phyloP scores from a whole-genome alignment of 2,888 invertebrate species.

The Sinodicranocentrus sp. region DNA sequence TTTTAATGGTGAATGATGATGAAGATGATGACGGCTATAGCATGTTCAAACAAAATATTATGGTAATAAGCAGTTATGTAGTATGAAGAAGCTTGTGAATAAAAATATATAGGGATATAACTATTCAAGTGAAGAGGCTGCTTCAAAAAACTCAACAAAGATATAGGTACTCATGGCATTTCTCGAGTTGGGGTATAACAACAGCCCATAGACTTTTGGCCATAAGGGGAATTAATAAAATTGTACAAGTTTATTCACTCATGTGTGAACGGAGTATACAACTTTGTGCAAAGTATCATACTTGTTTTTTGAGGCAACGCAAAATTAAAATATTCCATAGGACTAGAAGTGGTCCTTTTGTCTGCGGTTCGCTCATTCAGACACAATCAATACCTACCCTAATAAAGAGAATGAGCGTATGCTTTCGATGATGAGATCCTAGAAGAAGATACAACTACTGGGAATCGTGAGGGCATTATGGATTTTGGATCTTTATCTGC shows the following conservation, averaged over 20 bases:
- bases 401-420: not conserved
- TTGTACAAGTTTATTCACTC: no score
- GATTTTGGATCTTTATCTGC: constrained; percentile 1
- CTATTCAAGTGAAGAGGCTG: not conserved
- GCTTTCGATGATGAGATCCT: not conserved
- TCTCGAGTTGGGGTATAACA: no score
- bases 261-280: no score
- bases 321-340: no score
- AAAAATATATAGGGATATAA: no score
- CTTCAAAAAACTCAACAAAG: not conserved
- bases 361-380: not conserved
- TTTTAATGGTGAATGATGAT: constrained; percentile 5
- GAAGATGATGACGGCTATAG: constrained; percentile 1
- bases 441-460: constrained; percentile 6
- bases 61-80: no score
- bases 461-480: constrained; percentile 19
- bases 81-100: no score
- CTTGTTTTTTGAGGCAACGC: no score
- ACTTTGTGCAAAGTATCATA: no score
- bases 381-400: not conserved
- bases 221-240: no score
- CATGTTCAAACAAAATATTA: constrained; percentile 15
- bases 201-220: no score
- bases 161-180: no score
- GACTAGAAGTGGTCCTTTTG: not conserved